Percentiles rank a stretch among this genome's conserved stretches.
Evolutionary conservation across 2,113 vertebrate genomes (phyloP).

Genomic region (Dasyprocta punctata): DNA sequence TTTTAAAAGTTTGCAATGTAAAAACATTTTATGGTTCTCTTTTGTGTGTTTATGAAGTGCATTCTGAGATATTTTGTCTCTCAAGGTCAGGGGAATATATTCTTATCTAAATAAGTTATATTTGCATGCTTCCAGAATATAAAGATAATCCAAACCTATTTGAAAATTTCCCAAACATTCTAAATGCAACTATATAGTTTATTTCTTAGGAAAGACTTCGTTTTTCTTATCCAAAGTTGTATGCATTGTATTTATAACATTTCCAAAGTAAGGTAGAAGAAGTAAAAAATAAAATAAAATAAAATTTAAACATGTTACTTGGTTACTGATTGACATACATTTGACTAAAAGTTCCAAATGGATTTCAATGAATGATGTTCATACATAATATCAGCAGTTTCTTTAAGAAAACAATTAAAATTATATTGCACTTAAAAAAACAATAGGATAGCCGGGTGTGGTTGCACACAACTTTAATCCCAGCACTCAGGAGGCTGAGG

Average conservation of each 20-base stretch:
- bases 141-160: not conserved
- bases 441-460: no score
- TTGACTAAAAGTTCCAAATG: not conserved
- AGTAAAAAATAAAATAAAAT: not conserved
- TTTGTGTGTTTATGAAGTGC: not conserved
- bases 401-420: not conserved
- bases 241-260: not conserved
- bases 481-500: no score
- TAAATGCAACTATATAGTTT: not conserved
- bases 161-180: not conserved
- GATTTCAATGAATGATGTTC: not conserved
- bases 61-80: not conserved
- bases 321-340: not conserved
- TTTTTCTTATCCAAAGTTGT: not conserved
- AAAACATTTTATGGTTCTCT: not conserved
- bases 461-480: no score
- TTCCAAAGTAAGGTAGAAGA: not conserved
- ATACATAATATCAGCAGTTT: no score
- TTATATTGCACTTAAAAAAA: not conserved
- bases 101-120: slow-evolving; percentile 12
- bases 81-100: not conserved
- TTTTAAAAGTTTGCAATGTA: not conserved
- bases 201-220: not conserved
- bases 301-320: not conserved
- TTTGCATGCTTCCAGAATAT: not conserved